Conservation (phyloP, 2,888 invertebrate species). For the Cecidostiba fungosa region DNA sequence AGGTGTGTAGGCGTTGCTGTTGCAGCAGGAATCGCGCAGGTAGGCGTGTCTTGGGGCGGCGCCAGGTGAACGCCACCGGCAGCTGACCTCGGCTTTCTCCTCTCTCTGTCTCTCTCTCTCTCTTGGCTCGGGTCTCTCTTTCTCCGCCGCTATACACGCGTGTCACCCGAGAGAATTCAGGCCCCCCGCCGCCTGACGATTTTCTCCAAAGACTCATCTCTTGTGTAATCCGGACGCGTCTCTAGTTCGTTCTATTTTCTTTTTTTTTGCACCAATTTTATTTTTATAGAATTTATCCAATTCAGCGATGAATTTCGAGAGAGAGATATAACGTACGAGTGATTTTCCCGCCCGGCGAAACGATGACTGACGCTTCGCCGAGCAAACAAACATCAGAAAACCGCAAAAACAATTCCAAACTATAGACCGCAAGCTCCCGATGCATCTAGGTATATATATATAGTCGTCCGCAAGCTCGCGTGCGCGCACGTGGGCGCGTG, state of each 20-base stretch:
- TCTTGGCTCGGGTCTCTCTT: not conserved
- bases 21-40: conserved; percentile 75
- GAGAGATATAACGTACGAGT: not conserved
- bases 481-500: conserved; percentile 4
- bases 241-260: too few relatives aligned
- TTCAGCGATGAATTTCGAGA: not conserved
- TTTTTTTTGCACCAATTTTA: not conserved
- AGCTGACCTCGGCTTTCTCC: conserved; percentile 58
- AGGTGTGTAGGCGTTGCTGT: conserved; percentile 77
- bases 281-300: not conserved
- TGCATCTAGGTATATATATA: not conserved
- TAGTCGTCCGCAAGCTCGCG: not conserved
- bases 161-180: conserved; percentile 16
- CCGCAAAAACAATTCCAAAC: not conserved
- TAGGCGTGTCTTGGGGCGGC: conserved; percentile 80
- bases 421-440: not conserved
- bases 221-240: not conserved
- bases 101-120: conserved; percentile 36
- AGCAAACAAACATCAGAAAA: not conserved
- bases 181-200: not conserved
- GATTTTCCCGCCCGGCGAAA: too few relatives aligned
- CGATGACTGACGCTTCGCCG: not conserved
- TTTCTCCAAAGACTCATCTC: conserved; percentile 8
- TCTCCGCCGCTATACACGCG: not conserved
- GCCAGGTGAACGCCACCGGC: conserved; percentile 73